These are phyloP conservation scores for Menidia beryllina DNA, from an alignment of 2,113 vertebrate species.

Conservation along the genomic window DNA sequence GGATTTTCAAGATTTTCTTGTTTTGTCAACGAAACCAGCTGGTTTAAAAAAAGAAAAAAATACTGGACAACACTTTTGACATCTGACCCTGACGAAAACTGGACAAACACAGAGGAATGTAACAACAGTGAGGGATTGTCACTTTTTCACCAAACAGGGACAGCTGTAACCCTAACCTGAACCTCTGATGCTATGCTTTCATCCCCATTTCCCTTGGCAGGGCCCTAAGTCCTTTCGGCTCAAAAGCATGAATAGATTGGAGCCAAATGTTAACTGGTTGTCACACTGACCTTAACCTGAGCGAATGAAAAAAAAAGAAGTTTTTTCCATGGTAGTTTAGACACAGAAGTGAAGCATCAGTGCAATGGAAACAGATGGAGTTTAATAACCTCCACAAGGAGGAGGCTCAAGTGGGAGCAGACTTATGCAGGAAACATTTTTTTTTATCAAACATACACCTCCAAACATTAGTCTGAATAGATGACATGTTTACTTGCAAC, in stretches of 20 bases:
- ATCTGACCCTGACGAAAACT: not conserved
- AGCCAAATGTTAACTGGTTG: not conserved
- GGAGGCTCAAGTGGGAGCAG: no score
- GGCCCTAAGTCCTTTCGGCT: not conserved
- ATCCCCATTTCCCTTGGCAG: not conserved
- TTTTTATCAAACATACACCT: no score
- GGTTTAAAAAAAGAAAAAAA: not conserved
- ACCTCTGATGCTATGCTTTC: no score
- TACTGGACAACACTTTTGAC: not conserved
- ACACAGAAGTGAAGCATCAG: no score
- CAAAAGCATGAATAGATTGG: not conserved
- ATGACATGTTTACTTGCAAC: no score
- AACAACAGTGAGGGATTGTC: not conserved
- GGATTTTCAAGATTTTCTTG: no score
- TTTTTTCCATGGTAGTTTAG: no score
- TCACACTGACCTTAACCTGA: not conserved
- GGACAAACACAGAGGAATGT: not conserved
- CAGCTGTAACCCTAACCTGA: no score
- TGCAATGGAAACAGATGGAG: no score
- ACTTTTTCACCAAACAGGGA: not conserved
- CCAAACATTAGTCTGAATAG: no score
- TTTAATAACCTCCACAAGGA: not conserved
- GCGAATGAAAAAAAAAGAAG: constrained; percentile 6
- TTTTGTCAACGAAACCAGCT: not conserved
- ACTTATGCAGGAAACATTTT: no score